Evolutionary conservation across 2,888 invertebrate genomes (phyloP).

Genomic region (Diaperis boleti): DNA sequence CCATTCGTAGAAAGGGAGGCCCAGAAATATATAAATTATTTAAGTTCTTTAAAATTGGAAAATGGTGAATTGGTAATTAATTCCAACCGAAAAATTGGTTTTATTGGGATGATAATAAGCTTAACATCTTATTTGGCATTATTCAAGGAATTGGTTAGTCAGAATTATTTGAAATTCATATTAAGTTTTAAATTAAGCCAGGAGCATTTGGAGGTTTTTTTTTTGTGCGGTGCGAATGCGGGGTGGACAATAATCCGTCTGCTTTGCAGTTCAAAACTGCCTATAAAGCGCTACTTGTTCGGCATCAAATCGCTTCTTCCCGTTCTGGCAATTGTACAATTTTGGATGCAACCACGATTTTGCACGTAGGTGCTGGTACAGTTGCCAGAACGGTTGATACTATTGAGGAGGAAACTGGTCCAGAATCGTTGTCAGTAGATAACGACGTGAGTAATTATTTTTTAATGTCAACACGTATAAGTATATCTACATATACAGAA

Average conservation of each 20-base stretch:
- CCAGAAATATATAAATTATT: background rate
- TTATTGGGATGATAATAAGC: background rate
- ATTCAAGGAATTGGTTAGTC: background rate
- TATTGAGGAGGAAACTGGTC: no score
- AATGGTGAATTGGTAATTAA: background rate
- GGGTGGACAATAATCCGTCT: slow-evolving; percentile 1
- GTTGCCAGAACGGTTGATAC: background rate
- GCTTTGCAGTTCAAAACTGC: background rate
- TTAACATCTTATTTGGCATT: background rate
- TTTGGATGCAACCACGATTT: background rate
- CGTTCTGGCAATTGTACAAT: background rate
- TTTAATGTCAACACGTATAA: background rate
- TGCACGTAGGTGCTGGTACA: background rate
- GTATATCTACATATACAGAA: background rate
- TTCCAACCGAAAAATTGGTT: background rate
- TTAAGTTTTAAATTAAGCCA: slow-evolving; percentile 1
- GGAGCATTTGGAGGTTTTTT: slow-evolving; percentile 2
- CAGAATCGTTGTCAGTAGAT: background rate
- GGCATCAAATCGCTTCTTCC: background rate
- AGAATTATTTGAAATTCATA: slow-evolving; percentile 1
- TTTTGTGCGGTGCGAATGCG: background rate
- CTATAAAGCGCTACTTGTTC: background rate
- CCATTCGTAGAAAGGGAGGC: background rate
- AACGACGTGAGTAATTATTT: background rate
- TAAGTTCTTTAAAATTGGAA: background rate